A percentile compares a stretch with the other conserved stretches of the same genome.
These are phyloP conservation scores for Anthopleura sola DNA, from an alignment of 64 coral and sea anemone genomes.

Conservation along the genomic window DNA sequence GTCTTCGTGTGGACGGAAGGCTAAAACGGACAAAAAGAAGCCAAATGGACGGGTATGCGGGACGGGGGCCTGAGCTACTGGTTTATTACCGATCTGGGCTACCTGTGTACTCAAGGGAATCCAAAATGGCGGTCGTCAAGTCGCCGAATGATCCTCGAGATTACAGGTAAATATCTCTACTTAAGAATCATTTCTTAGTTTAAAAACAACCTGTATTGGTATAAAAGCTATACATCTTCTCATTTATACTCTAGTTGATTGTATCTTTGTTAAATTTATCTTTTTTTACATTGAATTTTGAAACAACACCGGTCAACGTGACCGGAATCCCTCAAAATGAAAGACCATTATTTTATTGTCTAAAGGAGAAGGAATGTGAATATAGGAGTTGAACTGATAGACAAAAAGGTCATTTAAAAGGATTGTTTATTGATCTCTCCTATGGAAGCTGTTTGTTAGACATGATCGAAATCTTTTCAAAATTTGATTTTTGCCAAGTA, in stretches of 20 bases:
- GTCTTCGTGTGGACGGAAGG: too few species aligned
- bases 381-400: not conserved
- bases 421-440: too few species aligned
- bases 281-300: not conserved
- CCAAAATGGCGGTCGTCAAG: slow-evolving; percentile 58
- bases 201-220: not conserved
- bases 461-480: not conserved
- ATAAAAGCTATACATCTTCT: not conserved
- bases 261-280: not conserved
- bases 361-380: not conserved
- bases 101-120: not conserved
- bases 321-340: not conserved
- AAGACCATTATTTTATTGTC: not conserved
- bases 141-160: slow-evolving; percentile 83
- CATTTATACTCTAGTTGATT: not conserved
- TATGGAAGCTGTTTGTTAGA: too few species aligned
- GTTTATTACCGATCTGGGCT: not conserved
- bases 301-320: not conserved
- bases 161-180: slow-evolving; percentile 58
- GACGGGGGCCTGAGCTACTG: too few species aligned
- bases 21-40: too few species aligned
- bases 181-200: not conserved
- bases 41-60: too few species aligned
- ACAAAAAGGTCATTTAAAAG: too few species aligned
- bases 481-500: too few species aligned